Base-by-base conservation (phyloP, 2,888 invertebrate species). In the Synergus gifuensis region DNA sequence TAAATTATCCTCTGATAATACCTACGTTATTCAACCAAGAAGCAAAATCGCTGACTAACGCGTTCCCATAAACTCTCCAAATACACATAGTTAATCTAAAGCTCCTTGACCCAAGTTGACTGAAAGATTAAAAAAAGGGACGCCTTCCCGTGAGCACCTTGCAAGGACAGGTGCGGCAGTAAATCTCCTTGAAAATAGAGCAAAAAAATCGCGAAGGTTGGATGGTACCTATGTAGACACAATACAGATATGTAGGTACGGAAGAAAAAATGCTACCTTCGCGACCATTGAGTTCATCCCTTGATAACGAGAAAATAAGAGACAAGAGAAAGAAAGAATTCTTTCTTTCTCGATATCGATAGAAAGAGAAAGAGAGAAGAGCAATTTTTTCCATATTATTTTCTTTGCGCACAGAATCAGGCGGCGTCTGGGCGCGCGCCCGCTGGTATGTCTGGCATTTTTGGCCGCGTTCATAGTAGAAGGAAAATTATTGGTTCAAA, bases 361-460 rank as follows among this genome's bases (percentile, higher is more conserved):
- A 76, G 64, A 44, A 78, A 76, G 81, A 79, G 66, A 73, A 78
- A 78, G 44, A 76, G 80, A 77, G 76, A 76, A 64, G n/a, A 62
- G 66, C 79, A 78, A 78, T 84, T 83, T 83, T 84, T 84, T 81
- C 84, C 58, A 83, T 85, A 83, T 85, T 86, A 85, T 85, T 87
- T 85, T 85, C 81, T 85, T 86, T 85, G 83, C 85, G 82, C 84
- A 81, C 83, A 82, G 81, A 82, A 82, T 81, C 87, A 86, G 90
- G 88, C 90, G 90, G 91, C 91, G 91, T 91, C 91, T 91, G 90
- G 90, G 89, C 91, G 91, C 91, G 90, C 91, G 91, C 91, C 90
- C 88, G 87, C 87, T 88, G 92, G 91, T 89, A 91, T 91, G 91
- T 88, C 90, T 89, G 92, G 91, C 83, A 91, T 91, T 90, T 89